Evolutionary conservation across 2,113 vertebrate species (phyloP), one percentile per base, ranked within the genome.

Genomic region (Chloropsis hardwickii): DNA sequence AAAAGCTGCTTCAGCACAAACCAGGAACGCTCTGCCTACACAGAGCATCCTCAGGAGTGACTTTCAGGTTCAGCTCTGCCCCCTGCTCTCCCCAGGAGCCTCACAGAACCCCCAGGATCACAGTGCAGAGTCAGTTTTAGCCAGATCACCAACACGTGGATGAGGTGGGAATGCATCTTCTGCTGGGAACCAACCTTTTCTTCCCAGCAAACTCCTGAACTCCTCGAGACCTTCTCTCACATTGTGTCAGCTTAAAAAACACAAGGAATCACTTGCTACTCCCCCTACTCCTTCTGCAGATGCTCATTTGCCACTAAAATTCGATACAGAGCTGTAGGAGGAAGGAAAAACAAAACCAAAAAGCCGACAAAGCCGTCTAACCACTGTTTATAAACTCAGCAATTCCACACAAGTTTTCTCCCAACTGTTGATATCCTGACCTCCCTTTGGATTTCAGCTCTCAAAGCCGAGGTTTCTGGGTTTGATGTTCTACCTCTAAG

Each of bases 341-440:
- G 21, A 88, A 50, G 14, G 14, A 70, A 66, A 50, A 29, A 23
- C 28, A 45, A 78, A 66, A 73, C 33, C 17, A 25, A 62, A 58
- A 57, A 51, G 35, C 48, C 42, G 17, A 44, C 25, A 31, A 56
- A 91, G n/a, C 27, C 37, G 33, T 6, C 66, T 53, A 27, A 29
- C 45, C 28, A 1, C 35, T 47, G 24, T 37, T 83, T 40, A 61
- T 22, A 42, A 85, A 47, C 45, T 58, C 71, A 37, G 48, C 10
- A 12, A 56, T 14, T 44, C 29, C 4, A 1, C 1, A 0, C 4
- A n/a, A 90, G 60, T 44, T 80, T 64, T 51, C 45, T 22, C 7
- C 79, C 93, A 93, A 78, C 88, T 97, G 94, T 83, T 95, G 95
- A 47, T 92, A 74, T 28, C 44, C 25, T 54, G 31, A 48, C n/a